phyloP scores from a whole-genome alignment of 1,140 invertebrate genomes.

The Arctopsyche grandis region DNA sequence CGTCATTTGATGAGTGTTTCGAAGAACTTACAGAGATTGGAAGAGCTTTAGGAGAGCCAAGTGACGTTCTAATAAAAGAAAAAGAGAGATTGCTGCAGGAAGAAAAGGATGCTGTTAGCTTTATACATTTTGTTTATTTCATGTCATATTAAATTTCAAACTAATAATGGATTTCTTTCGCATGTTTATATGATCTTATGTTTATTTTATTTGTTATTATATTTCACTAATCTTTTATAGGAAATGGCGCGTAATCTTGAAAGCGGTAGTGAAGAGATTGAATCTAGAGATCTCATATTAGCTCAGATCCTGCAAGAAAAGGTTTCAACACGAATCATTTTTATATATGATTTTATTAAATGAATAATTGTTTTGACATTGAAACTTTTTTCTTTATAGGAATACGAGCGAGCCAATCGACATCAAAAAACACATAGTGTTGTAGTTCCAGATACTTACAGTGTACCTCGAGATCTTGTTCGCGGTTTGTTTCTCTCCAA shows the following conservation, averaged over 20 bases:
- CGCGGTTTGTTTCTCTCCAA: no score
- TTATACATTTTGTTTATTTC: not conserved
- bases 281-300: constrained; percentile 34
- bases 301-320: constrained; percentile 40
- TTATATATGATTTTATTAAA: no score
- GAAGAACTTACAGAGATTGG: constrained; percentile 37
- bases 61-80: constrained; percentile 34
- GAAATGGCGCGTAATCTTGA: constrained; percentile 39
- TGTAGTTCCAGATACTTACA: not conserved
- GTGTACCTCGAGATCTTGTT: not conserved
- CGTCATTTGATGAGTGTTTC: not conserved
- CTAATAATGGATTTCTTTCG: not conserved
- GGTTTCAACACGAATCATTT: no score
- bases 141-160: not conserved
- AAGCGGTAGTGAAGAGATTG: constrained; percentile 4
- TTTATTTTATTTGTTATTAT: not conserved
- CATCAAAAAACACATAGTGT: not conserved
- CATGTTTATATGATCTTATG: not conserved
- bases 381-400: not conserved
- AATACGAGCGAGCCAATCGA: not conserved
- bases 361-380: constrained; percentile 32
- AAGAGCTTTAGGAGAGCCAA: constrained; percentile 40
- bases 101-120: constrained; percentile 48
- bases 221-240: constrained; percentile 15
- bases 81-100: constrained; percentile 42